Evolutionary conservation across 2,888 invertebrate species (phyloP).

Genomic region (Sceliomorpha sp.): DNA sequence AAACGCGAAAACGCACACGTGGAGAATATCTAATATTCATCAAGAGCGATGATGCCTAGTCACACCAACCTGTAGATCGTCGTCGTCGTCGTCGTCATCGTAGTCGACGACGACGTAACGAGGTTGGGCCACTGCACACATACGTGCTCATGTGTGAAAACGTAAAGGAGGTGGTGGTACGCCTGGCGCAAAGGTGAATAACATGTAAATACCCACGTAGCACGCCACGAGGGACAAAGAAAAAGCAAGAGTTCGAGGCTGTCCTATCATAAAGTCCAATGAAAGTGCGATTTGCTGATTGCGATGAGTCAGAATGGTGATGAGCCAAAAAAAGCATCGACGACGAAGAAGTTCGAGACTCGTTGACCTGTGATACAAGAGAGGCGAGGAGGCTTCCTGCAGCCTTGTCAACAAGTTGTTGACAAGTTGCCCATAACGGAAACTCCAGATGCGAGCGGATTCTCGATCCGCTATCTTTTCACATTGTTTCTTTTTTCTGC

Average conservation of each 20-base stretch:
- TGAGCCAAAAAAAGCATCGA: slow-evolving; percentile 28
- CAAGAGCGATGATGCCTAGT: slow-evolving; percentile 50
- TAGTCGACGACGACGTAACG: no score
- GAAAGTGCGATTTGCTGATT: slow-evolving; percentile 33
- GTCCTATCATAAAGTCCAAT: slow-evolving; percentile 10
- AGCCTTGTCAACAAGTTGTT: slow-evolving; percentile 51
- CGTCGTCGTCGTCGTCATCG: no score
- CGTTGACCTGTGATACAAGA: no score
- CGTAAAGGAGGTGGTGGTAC: slow-evolving; percentile 8
- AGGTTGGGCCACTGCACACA: slow-evolving; percentile 31
- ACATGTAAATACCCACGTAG: slow-evolving; percentile 13
- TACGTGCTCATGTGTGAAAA: slow-evolving; percentile 1
- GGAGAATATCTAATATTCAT: slow-evolving; percentile 54
- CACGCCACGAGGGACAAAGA: slow-evolving; percentile 6
- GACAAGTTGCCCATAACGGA: slow-evolving; percentile 42
- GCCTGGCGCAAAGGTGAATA: slow-evolving; percentile 2
- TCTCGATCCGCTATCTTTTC: slow-evolving; percentile 21
- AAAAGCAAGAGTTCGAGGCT: slow-evolving; percentile 13
- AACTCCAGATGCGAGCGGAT: slow-evolving; percentile 24
- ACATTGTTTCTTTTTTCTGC: slow-evolving; percentile 20
- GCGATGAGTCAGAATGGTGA: slow-evolving; percentile 18
- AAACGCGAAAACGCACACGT: slow-evolving; percentile 50
- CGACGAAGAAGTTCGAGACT: background rate
- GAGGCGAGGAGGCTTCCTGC: slow-evolving; percentile 26
- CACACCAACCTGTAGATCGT: slow-evolving; percentile 54